phyloP scores from a whole-genome alignment of 2,888 invertebrate species.

The Eupithecia vulgata region DNA sequence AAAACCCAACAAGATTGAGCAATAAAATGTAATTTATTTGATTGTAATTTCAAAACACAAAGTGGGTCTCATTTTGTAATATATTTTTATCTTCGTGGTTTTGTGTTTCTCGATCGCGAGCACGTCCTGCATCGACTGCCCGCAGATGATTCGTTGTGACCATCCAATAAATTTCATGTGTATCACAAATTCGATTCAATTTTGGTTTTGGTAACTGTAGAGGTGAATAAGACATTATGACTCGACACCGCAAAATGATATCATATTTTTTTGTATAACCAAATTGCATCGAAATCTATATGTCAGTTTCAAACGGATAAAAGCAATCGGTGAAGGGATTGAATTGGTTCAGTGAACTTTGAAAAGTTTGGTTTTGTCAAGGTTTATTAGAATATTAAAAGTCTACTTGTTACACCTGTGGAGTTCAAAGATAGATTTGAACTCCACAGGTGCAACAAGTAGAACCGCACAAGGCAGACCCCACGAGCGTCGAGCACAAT shows the following conservation, averaged over 20 bases:
- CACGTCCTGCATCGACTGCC: slow-evolving; percentile 70
- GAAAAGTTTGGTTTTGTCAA: not conserved
- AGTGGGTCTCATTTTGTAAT: slow-evolving; percentile 83
- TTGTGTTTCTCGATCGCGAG: slow-evolving; percentile 75
- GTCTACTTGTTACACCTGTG: too few relatives aligned
- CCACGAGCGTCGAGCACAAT: slow-evolving; percentile 59
- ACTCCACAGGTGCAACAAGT: slow-evolving; percentile 65
- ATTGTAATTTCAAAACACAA: slow-evolving; percentile 84
- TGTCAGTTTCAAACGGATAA: slow-evolving; percentile 1
- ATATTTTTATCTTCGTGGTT: slow-evolving; percentile 83
- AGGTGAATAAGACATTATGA: slow-evolving; percentile 71
- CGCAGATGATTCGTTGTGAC: slow-evolving; percentile 67
- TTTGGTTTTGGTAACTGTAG: slow-evolving; percentile 63
- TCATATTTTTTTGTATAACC: slow-evolving; percentile 44
- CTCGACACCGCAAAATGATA: slow-evolving; percentile 58
- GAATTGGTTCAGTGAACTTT: slow-evolving; percentile 8
- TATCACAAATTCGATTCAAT: slow-evolving; percentile 69
- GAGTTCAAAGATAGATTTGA: too few relatives aligned
- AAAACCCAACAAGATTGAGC: slow-evolving; percentile 84
- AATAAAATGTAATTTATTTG: slow-evolving; percentile 85
- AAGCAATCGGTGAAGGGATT: not conserved
- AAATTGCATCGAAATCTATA: slow-evolving; percentile 41
- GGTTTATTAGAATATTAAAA: slow-evolving; percentile 1
- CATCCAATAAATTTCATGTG: slow-evolving; percentile 66
- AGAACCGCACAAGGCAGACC: slow-evolving; percentile 55